Conservation (phyloP, 2,113 vertebrate species). For the Archilochus colubris region DNA sequence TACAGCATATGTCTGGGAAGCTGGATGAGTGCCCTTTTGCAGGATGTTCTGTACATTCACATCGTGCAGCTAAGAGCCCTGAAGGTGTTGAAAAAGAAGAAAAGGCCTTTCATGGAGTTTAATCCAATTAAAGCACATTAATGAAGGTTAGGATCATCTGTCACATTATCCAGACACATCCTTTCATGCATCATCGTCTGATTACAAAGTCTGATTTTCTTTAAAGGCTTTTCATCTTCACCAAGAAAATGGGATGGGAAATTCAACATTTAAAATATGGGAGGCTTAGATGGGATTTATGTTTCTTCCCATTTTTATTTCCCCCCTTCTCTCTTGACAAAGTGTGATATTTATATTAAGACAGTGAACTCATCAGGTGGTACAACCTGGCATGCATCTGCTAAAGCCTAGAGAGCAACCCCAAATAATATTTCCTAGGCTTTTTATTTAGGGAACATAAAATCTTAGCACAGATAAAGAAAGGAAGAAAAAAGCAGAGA, state of each 20-base stretch:
- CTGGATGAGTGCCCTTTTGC: slow-evolving; percentile 46
- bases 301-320: background rate
- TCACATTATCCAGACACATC: slow-evolving; percentile 62
- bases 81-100: slow-evolving; percentile 54
- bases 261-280: slow-evolving; percentile 2
- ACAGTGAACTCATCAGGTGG: background rate
- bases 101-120: slow-evolving; percentile 57
- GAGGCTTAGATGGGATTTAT: background rate
- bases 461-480: background rate
- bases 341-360: background rate
- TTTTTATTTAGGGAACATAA: background rate
- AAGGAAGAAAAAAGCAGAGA: background rate
- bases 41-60: slow-evolving; percentile 39
- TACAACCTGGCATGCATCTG: background rate
- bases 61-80: slow-evolving; percentile 27
- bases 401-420: background rate
- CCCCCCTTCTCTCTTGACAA: fast-evolving
- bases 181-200: slow-evolving; percentile 54
- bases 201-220: slow-evolving; percentile 49
- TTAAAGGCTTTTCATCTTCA: slow-evolving; percentile 32
- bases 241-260: slow-evolving; percentile 25
- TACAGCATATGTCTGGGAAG: slow-evolving; percentile 42
- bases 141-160: slow-evolving; percentile 65
- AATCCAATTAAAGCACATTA: slow-evolving; percentile 71
- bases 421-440: background rate